Conservation (phyloP, 2,888 invertebrate genomes). For the Girardia tigrina region DNA sequence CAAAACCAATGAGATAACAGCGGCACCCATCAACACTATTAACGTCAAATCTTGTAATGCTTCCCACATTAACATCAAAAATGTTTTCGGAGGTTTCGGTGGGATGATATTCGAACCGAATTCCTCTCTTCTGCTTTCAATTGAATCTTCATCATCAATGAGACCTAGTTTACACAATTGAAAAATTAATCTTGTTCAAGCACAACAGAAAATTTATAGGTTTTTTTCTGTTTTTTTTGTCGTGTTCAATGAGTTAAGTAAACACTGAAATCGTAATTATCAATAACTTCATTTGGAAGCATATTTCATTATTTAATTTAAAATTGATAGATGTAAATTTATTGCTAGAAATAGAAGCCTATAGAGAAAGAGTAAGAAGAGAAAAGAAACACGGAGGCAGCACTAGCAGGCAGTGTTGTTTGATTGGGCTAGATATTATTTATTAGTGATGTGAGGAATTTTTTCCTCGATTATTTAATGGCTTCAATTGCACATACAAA, state of each 20-base stretch:
- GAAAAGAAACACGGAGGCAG: slow-evolving; percentile 8
- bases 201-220: no score
- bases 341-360: slow-evolving; percentile 14
- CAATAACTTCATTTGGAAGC: not conserved
- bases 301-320: not conserved
- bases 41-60: slow-evolving; percentile 97
- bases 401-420: not conserved
- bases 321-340: not conserved
- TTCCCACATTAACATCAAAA: slow-evolving; percentile 95
- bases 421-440: not conserved
- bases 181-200: no score
- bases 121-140: slow-evolving; percentile 75
- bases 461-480: slow-evolving; percentile 16
- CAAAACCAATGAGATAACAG: slow-evolving; percentile 88
- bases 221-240: no score
- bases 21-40: slow-evolving; percentile 93
- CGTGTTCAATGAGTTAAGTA: no score
- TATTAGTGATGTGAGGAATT: slow-evolving; percentile 7
- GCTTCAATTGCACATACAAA: slow-evolving; percentile 20
- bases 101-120: slow-evolving; percentile 98
- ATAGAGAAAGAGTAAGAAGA: slow-evolving; percentile 17
- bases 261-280: not conserved
- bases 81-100: slow-evolving; percentile 96
- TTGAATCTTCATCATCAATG: no score
- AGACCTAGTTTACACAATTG: no score